Evolutionary conservation across 2,888 invertebrate species (phyloP).

Genomic region (Hylaea fasciaria): DNA sequence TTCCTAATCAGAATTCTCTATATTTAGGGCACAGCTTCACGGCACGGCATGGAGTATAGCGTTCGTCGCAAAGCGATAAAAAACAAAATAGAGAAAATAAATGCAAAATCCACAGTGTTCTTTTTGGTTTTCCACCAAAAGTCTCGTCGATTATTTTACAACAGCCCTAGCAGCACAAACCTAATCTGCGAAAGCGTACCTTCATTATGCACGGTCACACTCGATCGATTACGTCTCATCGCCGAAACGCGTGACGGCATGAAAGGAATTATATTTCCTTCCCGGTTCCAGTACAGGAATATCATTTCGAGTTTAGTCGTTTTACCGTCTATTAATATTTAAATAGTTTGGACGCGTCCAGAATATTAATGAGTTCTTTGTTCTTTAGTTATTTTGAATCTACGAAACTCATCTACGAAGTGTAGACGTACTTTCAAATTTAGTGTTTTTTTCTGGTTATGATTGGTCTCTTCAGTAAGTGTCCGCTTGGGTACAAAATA

Average conservation of each 20-base stretch:
- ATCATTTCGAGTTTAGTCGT: constrained; percentile 53
- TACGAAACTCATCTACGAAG: neutral
- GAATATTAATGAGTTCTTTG: constrained; percentile 39
- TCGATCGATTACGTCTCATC: constrained; percentile 57
- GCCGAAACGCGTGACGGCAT: constrained; percentile 53
- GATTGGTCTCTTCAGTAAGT: too few relatives aligned
- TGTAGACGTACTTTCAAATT: too few relatives aligned
- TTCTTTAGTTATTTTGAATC: neutral
- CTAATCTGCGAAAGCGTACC: constrained; percentile 49
- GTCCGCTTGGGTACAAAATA: too few relatives aligned
- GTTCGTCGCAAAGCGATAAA: too few relatives aligned
- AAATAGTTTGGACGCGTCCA: constrained; percentile 33
- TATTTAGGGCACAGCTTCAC: too few relatives aligned
- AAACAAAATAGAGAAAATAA: too few relatives aligned
- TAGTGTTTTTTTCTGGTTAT: too few relatives aligned
- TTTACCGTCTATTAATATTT: constrained; percentile 50
- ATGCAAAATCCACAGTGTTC: too few relatives aligned
- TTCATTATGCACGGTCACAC: constrained; percentile 77
- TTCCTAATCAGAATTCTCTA: too few relatives aligned
- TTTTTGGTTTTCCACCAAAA: neutral
- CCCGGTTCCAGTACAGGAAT: constrained; percentile 46
- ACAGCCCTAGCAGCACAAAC: constrained; percentile 35
- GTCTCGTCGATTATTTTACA: constrained; percentile 23
- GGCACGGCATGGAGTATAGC: too few relatives aligned
- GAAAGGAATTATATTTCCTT: constrained; percentile 50